Conservation (phyloP, 2,797 vertebrate genomes). For the Cryptoprocta ferox region DNA sequence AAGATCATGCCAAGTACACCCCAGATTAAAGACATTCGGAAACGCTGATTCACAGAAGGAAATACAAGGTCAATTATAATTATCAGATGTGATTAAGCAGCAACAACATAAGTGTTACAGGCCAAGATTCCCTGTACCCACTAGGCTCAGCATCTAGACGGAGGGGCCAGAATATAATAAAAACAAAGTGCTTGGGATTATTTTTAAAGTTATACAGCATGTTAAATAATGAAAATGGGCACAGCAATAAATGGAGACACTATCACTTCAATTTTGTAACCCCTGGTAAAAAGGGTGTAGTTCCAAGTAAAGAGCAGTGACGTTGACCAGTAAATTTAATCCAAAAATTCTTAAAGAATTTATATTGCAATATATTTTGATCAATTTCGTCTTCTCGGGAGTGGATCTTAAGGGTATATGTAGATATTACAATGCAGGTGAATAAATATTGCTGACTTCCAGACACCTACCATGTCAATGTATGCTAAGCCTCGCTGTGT, state of each 20-base stretch:
- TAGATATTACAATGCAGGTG: constrained; percentile 44
- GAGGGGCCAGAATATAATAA: not conserved
- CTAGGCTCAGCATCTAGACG: not conserved
- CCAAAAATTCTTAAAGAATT: constrained; percentile 63
- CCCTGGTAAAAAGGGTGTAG: not conserved
- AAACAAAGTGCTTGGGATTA: not conserved
- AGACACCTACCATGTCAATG: not conserved
- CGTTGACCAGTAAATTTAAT: constrained; percentile 29
- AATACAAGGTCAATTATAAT: not conserved
- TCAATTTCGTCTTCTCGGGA: constrained; percentile 70
- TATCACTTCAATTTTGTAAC: constrained; percentile 52
- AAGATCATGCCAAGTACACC: not conserved
- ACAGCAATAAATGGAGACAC: not conserved
- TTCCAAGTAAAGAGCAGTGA: constrained; percentile 5
- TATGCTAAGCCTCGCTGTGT: not conserved
- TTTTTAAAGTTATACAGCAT: not conserved
- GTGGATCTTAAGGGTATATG: not conserved
- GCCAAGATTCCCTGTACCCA: not conserved
- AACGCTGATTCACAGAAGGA: not conserved
- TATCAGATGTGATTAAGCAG: not conserved
- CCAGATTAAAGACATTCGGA: not conserved
- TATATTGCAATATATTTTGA: constrained; percentile 59
- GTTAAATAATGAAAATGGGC: not conserved
- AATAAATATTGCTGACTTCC: constrained; percentile 57
- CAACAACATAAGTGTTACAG: not conserved